phyloP scores from a whole-genome alignment of 2,113 vertebrate species.

The Poeciliopsis turrubarensis region DNA sequence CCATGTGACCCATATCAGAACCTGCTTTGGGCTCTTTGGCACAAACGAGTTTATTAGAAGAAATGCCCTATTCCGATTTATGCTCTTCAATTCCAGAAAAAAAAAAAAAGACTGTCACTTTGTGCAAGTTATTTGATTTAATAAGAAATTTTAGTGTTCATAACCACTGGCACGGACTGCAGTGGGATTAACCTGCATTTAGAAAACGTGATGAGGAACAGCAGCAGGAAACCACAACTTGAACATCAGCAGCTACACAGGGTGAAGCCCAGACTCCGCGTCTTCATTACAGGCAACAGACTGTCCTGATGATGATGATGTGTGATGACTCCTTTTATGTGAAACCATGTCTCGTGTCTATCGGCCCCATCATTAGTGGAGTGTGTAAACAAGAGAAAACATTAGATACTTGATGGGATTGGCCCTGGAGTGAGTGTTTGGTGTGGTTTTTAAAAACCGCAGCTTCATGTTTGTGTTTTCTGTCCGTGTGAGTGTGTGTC shows the following conservation, averaged over 20 bases:
- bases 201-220: constrained; percentile 25
- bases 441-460: constrained; percentile 61
- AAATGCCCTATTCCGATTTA: neutral
- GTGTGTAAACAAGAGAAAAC: constrained; percentile 69
- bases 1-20: neutral
- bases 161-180: neutral
- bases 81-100: neutral
- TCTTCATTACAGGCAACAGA: constrained; percentile 57
- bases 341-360: constrained; percentile 58
- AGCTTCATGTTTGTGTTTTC: constrained; percentile 40
- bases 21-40: neutral
- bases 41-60: no score
- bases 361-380: constrained; percentile 59
- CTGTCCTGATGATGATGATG: constrained; percentile 53
- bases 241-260: constrained; percentile 31
- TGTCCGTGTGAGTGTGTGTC: constrained; percentile 15
- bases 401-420: constrained; percentile 47
- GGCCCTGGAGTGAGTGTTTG: constrained; percentile 50
- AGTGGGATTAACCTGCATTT: constrained; percentile 25
- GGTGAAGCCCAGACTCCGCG: constrained; percentile 54
- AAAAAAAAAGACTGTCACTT: neutral
- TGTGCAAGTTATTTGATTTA: neutral
- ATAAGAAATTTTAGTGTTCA: neutral
- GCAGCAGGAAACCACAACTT: constrained; percentile 36
- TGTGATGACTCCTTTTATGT: constrained; percentile 63